Evolutionary conservation across 1,140 invertebrate genomes (phyloP), one percentile per base, ranked within the genome.

Genomic region (Delia radicum): DNA sequence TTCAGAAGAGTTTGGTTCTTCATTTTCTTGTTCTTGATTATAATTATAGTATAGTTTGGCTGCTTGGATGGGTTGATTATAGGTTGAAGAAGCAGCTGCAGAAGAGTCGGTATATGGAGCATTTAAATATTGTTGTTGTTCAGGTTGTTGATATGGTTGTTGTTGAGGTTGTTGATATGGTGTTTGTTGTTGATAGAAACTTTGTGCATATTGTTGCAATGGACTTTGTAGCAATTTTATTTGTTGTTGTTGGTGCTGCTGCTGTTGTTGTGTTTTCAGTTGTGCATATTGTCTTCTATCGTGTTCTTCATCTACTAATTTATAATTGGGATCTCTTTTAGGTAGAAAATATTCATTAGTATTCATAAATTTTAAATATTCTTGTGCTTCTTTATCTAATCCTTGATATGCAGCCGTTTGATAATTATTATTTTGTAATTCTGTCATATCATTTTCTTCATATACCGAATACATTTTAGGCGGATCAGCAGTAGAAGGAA

Each of bases 261-360:
- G 77, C 8, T 76, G 61, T 0, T 75, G 31, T 8, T 82, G 27
- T 21, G 29, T 13, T 18, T 77, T 63, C 31, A n/a, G 15, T 7
- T 46, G 21, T 12, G 55, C 24, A 5, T 74, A 48, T 26, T 77
- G 65, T 1, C 31, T 24, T 18, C 79, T 79, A 74, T 83, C 83
- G 4, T 76, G 75, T 24, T 85, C 81, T 15, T 71, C 63, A 63
- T 85, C 83, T 12, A 81, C 24, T 26, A 79, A 77, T 37, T 80
- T 85, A 63, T 82, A 85, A 48, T 85, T 82, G 1, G 83, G 83
- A 15, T 85, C 82, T 21, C 77, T 77, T 28, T 80, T 79, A 2
- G 83, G 83, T 62, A 85, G 24, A 63, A 85, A 85, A 55, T 85
- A 85, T 26, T 85, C 83, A 48, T 83, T 85, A 5, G 81, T 83